phyloP scores from a whole-genome alignment of 2,113 vertebrate species.

The Nipponia nippon region DNA sequence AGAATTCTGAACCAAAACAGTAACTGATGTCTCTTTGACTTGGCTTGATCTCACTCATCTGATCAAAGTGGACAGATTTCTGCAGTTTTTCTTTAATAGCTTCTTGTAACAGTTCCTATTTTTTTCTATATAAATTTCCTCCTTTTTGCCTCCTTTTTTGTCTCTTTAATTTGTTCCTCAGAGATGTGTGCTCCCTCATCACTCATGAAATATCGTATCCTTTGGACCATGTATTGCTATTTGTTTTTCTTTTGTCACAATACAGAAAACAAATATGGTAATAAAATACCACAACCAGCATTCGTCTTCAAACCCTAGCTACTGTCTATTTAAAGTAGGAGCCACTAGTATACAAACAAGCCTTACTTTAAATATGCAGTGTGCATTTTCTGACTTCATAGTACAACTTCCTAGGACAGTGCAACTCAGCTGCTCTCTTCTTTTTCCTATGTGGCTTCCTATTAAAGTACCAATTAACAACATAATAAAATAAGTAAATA shows the following conservation, averaged over 20 bases:
- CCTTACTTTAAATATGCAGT: neutral
- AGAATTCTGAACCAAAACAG: neutral
- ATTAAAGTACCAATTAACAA: neutral
- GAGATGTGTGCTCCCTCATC: neutral
- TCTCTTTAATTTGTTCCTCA: neutral
- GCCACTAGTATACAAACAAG: neutral
- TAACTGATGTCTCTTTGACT: neutral
- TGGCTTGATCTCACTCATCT: neutral
- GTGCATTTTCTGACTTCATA: neutral
- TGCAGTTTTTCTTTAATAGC: neutral
- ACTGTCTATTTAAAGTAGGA: neutral
- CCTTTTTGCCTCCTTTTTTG: neutral
- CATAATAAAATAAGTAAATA: neutral
- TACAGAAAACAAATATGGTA: neutral
- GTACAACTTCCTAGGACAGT: neutral
- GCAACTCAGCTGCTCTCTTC: neutral
- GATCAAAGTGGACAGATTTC: neutral
- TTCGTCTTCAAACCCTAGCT: neutral
- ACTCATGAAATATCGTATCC: neutral
- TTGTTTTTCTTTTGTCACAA: neutral
- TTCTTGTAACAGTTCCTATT: neutral
- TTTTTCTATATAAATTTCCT: neutral
- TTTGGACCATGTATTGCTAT: neutral
- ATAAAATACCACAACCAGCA: neutral
- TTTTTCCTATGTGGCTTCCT: neutral